These are phyloP conservation scores for Helicoverpa assulta DNA, from an alignment of 2,888 invertebrate genomes.

Conservation along the genomic window DNA sequence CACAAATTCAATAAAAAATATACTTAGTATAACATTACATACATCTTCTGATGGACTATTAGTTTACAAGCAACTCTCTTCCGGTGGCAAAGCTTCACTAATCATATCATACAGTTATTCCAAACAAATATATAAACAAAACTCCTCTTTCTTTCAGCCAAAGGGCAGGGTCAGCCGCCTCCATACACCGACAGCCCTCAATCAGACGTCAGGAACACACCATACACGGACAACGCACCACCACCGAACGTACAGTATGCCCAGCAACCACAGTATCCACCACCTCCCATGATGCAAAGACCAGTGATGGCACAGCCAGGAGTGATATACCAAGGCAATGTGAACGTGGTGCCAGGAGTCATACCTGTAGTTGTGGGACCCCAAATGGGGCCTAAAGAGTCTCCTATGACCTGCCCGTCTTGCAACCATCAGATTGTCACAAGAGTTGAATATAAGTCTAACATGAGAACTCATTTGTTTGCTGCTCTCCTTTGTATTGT, in stretches of 20 bases:
- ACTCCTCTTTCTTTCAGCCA: slow-evolving; percentile 17
- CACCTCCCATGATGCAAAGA: background rate
- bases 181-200: slow-evolving; percentile 17
- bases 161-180: slow-evolving; percentile 48
- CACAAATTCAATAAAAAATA: no score
- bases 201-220: slow-evolving; percentile 10
- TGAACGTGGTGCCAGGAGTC: slow-evolving; percentile 9
- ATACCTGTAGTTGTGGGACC: slow-evolving; percentile 25
- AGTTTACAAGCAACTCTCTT: no score
- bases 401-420: slow-evolving; percentile 27
- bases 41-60: no score
- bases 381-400: slow-evolving; percentile 33
- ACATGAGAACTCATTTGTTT: slow-evolving; percentile 36
- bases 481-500: slow-evolving; percentile 32
- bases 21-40: no score
- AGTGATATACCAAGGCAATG: slow-evolving; percentile 22
- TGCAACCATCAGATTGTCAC: slow-evolving; percentile 32
- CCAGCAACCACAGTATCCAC: background rate
- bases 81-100: no score
- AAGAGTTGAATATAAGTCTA: slow-evolving; percentile 28
- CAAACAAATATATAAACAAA: background rate
- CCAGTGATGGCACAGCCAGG: slow-evolving; percentile 14
- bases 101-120: no score
- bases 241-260: slow-evolving; percentile 3
- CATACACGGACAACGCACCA: slow-evolving; percentile 28